Base-by-base conservation (phyloP, 64 coral and sea anemone genomes). In the Pachyseris speciosa region DNA sequence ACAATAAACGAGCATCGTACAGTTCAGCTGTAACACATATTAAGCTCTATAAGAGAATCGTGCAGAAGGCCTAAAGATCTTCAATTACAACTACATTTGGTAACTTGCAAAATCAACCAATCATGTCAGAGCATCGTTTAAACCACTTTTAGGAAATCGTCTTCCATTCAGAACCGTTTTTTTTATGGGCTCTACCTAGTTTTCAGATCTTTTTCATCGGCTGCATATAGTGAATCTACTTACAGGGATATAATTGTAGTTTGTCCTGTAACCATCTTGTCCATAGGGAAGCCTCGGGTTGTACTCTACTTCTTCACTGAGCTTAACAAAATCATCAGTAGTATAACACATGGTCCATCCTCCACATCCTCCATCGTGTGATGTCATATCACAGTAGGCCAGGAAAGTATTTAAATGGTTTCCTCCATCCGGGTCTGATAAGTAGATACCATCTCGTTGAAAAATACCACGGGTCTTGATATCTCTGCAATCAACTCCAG, bases 311-410 rank as follows among this genome's bases (percentile, higher is more conserved):
- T 84, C 55, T 17, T 22, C 64, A 15, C 58, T 84, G 20, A 28
- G 49, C 25, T 84, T 63, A 5, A 64, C 80, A 19, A 34, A 38
- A 32, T 52, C 55, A 41, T 64, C 37, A 13, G 80, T 84, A 4
- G 80, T 84, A 30, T 84, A 84, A 31, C n/a, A n/a, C n/a, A n/a
- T n/a, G n/a, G n/a, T n/a, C n/a, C n/a, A n/a, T n/a, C n/a, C n/a
- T n/a, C n/a, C 80, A 84, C 80, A 84, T 33, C 80, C 80, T 5
- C 80, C 80, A 26, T 55, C 29, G 38, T 58, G 36, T 84, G 80
- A 84, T 55, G 55, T 84, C 80, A 84, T 84, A 17, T 84, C 80
- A 26, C 80, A 84, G 30, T n/a, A n/a, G n/a, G n/a, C n/a, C n/a
- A n/a, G n/a, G n/a, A n/a, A n/a, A n/a, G n/a, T n/a, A n/a, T n/a